Percentiles rank a stretch among this genome's conserved stretches.
phyloP scores from a whole-genome alignment of 2,113 vertebrate genomes.

The Halcyon senegalensis region DNA sequence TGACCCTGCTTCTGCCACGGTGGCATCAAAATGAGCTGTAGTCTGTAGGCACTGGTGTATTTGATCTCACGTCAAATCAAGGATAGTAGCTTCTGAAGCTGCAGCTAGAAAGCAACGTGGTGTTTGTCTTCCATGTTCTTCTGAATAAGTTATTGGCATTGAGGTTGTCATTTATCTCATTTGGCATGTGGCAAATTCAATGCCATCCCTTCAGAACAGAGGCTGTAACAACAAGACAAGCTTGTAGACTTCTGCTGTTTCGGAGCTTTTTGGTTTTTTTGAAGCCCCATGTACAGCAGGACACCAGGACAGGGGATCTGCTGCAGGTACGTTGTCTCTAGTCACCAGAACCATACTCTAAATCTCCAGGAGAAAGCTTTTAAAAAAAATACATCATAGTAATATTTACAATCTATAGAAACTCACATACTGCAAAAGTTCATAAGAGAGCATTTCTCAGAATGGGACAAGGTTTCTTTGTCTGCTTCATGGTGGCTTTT shows the following conservation, averaged over 20 bases:
- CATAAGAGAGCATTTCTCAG: not conserved
- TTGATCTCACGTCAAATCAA: not conserved
- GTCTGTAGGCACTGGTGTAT: not conserved
- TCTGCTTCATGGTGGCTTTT: not conserved
- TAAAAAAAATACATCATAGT: not conserved
- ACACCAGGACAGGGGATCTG: not conserved
- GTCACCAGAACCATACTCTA: not conserved
- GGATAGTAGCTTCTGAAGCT: not conserved
- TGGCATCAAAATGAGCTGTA: not conserved
- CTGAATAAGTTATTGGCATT: not conserved
- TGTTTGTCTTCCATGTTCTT: not conserved
- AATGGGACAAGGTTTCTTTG: not conserved
- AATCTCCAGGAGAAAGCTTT: not conserved
- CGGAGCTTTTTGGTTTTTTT: not conserved
- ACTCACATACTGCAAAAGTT: not conserved
- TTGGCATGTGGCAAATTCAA: not conserved
- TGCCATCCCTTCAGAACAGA: not conserved
- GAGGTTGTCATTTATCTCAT: not conserved
- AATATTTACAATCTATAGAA: not conserved
- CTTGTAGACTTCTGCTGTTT: not conserved
- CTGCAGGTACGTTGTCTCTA: not conserved
- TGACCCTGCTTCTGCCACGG: not conserved
- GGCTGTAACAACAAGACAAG: not conserved
- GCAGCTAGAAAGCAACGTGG: not conserved
- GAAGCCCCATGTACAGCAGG: fast-evolving